Evolutionary conservation across 2,113 vertebrate species (phyloP).

Genomic region (Lipotes vexillifer): DNA sequence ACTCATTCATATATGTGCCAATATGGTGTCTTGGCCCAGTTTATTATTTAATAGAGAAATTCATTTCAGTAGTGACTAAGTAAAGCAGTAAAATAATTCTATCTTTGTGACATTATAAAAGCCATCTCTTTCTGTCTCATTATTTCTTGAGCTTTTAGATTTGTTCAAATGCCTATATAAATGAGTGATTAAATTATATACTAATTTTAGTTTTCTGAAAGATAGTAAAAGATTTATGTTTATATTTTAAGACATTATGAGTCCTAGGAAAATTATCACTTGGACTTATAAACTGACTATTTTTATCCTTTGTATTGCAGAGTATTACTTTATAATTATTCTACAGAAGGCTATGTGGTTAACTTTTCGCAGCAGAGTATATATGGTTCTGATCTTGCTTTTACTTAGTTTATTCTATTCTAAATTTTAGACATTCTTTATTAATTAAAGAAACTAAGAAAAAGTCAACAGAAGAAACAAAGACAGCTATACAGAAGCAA

Average conservation of each 20-base stretch:
- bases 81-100: constrained; percentile 63
- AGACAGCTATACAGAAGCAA: not conserved
- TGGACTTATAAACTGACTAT: not conserved
- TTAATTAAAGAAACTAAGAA: constrained; percentile 5
- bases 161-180: constrained; percentile 61
- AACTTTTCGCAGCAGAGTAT: not conserved
- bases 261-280: constrained; percentile 17
- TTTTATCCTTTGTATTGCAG: constrained; percentile 37
- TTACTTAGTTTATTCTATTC: constrained; percentile 17
- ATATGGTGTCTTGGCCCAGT: constrained; percentile 30
- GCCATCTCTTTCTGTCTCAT: constrained; percentile 55
- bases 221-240: constrained; percentile 34
- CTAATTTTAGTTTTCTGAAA: constrained; percentile 51
- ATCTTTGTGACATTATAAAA: constrained; percentile 59
- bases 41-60: constrained; percentile 56
- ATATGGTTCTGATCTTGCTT: not conserved
- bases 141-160: constrained; percentile 48
- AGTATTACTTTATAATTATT: constrained; percentile 16
- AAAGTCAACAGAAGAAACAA: constrained; percentile 41
- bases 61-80: constrained; percentile 57
- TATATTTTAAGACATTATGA: constrained; percentile 23
- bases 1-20: constrained; percentile 39
- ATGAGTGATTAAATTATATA: constrained; percentile 43
- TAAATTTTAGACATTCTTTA: constrained; percentile 24
- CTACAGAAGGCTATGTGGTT: not conserved